Evolutionary conservation across 2,888 invertebrate genomes (phyloP).

Genomic region (Torymus tubicola): DNA sequence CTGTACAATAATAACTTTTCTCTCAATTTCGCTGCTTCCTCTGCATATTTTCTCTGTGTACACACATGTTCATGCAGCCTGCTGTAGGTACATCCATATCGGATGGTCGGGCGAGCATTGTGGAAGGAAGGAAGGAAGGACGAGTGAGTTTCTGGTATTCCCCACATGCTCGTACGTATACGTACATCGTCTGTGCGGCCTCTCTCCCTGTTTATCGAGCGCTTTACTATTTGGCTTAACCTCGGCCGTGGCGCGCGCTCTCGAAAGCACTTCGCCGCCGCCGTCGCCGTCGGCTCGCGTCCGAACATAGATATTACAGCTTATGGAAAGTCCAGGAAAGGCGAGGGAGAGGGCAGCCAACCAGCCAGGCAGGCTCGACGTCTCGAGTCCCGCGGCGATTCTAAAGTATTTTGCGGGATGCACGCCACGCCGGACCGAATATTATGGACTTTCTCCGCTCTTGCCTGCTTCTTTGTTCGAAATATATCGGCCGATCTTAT

Average conservation of each 20-base stretch:
- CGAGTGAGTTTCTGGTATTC: constrained; percentile 43
- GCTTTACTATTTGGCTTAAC: constrained; percentile 50
- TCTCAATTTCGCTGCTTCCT: background rate
- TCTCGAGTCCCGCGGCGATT: constrained; percentile 36
- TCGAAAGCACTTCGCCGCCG: constrained; percentile 31
- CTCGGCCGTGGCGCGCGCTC: constrained; percentile 14
- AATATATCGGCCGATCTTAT: constrained; percentile 12
- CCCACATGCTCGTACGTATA: constrained; percentile 26
- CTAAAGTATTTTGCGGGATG: constrained; percentile 54
- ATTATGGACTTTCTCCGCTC: background rate
- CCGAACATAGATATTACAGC: constrained; percentile 57
- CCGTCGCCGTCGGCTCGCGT: constrained; percentile 30
- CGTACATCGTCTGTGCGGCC: constrained; percentile 7
- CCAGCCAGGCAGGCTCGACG: background rate
- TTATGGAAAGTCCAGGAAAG: constrained; percentile 39
- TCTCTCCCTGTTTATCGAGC: constrained; percentile 45
- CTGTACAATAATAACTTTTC: background rate
- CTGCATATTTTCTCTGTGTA: background rate
- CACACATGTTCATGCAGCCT: background rate
- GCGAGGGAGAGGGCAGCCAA: background rate
- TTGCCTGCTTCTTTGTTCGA: background rate
- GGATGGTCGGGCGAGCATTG: background rate
- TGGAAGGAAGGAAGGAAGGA: constrained; percentile 13
- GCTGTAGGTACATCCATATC: background rate
- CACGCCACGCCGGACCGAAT: background rate